Evolutionary conservation across 1,140 invertebrate genomes (phyloP), one percentile per base, ranked within the genome.

Genomic region (Metaphire vulgaris): DNA sequence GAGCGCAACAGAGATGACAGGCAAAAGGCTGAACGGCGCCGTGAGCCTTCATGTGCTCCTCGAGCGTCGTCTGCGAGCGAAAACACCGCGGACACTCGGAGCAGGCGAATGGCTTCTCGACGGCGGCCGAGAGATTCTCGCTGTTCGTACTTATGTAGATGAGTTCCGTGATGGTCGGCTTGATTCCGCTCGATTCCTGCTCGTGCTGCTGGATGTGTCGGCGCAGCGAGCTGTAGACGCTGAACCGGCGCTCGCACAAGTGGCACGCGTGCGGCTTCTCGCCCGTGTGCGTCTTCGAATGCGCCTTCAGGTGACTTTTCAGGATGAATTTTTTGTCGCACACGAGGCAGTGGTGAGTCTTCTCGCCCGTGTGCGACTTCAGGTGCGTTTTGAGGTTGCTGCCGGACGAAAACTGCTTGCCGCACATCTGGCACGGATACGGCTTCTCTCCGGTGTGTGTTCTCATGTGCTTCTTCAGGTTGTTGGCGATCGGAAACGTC

Each of bases 311-410:
- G 77, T 86, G 83, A 69, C 84, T 83, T 69, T 85, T 84, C 84
- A 85, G 75, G 12, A 80, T 93, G 84, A 97, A 97, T 83, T 92
- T 90, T 69, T 92, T 92, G 14, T 93, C 93, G 85, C 94, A 97
- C 83, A 92, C 91, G 82, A 94, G 94, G 79, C 83, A 85, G 41
- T 79, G 91, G 78, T 97, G 94, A 32, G 96, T 93, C 93, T 89
- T 98, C 79, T 88, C 95, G 1, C 96, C 96, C 26, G 93, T 97
- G 86, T 99, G 97, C 78, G 99, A 88, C 78, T 97, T 89, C 82
- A 99, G 89, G 87, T 99, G 98, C 0, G 98, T 99, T 87, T 99
- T 99, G 70, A 99, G 88, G 87, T 99, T 99, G 16, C 95, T 98
- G 0, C 97, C 99, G 68, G 94, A 97, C 76, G 94, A 97, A 30